Conservation (phyloP, 2,888 invertebrate genomes). For the Drosophila affinis region DNA sequence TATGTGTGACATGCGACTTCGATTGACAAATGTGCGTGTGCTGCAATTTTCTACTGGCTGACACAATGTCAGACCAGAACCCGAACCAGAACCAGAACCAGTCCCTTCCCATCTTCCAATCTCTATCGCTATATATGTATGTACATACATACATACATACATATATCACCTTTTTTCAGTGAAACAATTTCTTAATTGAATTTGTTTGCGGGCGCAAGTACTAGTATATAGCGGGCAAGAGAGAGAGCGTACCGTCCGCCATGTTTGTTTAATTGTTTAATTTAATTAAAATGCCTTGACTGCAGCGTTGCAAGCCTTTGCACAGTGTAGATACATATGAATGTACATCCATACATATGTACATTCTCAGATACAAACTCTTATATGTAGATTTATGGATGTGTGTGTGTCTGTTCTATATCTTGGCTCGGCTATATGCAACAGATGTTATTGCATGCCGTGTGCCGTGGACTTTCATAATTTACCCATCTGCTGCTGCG, state of each 20-base stretch:
- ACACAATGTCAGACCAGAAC: background rate
- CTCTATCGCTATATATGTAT: conserved; percentile 12
- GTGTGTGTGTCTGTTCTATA: conserved; percentile 8
- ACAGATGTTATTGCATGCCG: conserved; percentile 68
- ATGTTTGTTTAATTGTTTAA: conserved; percentile 81
- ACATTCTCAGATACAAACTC: conserved; percentile 6
- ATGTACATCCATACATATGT: background rate
- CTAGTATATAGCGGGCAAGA: conserved; percentile 8
- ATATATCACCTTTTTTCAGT: conserved; percentile 11
- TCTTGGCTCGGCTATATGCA: conserved; percentile 49
- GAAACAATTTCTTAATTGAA: conserved; percentile 67
- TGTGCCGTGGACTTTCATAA: conserved; percentile 54
- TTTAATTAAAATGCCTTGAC: conserved; percentile 79
- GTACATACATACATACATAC: no score
- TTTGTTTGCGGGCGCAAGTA: conserved; percentile 61
- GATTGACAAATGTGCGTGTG: conserved; percentile 68
- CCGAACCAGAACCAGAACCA: background rate
- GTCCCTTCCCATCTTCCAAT: background rate
- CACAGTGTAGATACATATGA: conserved; percentile 22
- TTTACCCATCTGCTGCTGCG: conserved; percentile 42
- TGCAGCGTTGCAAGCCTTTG: conserved; percentile 54
- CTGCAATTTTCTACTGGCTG: conserved; percentile 52
- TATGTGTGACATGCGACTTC: conserved; percentile 39
- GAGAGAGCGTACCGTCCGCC: conserved; percentile 31
- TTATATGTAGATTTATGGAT: background rate